These are phyloP conservation scores for Myiopsitta monachus DNA, from an alignment of 2,113 vertebrate species.

Conservation along the genomic window DNA sequence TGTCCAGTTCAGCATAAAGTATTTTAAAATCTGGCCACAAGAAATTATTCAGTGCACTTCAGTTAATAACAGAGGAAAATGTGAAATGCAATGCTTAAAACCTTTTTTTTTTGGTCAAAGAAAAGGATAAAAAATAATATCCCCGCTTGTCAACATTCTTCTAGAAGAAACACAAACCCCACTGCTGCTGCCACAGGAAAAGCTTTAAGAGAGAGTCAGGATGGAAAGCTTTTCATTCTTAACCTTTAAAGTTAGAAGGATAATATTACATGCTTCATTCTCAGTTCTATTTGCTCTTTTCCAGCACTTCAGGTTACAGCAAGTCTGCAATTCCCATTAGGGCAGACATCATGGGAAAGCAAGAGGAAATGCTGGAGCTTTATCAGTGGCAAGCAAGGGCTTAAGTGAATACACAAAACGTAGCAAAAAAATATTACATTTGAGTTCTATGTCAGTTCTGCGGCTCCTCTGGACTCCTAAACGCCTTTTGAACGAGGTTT, in stretches of 20 bases:
- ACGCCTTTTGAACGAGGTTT: background rate
- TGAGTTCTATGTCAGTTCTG: constrained; percentile 49
- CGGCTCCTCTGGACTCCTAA: background rate
- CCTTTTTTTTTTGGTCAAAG: background rate
- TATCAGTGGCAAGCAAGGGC: background rate
- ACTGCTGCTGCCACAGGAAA: background rate
- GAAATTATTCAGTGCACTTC: background rate
- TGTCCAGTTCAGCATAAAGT: background rate
- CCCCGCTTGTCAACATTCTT: background rate
- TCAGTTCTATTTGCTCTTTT: constrained; percentile 14
- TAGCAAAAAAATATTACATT: constrained; percentile 61
- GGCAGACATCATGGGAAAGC: background rate
- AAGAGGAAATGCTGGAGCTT: background rate
- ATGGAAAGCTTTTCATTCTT: background rate
- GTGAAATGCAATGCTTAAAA: background rate
- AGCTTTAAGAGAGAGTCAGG: background rate
- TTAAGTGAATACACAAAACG: background rate
- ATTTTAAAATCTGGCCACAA: background rate
- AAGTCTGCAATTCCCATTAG: background rate
- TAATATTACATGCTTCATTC: background rate
- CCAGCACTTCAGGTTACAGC: background rate
- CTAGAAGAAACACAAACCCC: background rate
- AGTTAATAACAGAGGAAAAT: background rate
- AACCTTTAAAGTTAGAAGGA: background rate
- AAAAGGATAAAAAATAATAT: background rate